Evolutionary conservation across 2,113 vertebrate genomes (phyloP).

Genomic region (Myiozetetes cayanensis): DNA sequence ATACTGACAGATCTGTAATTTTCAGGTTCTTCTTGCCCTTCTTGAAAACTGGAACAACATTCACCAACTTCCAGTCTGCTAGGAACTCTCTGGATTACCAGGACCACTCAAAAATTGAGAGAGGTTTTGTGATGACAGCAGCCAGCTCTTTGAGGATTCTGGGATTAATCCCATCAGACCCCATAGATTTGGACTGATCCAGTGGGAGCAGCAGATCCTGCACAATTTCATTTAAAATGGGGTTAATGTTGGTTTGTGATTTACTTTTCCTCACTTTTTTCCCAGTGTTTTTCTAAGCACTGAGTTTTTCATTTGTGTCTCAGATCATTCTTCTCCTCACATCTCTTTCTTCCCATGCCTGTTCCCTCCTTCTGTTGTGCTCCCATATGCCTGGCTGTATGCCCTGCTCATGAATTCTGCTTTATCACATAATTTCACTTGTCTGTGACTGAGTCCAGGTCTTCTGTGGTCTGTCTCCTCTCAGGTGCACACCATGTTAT

Average conservation of each 20-base stretch:
- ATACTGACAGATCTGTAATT: background rate
- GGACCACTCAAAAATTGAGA: background rate
- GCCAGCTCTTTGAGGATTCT: background rate
- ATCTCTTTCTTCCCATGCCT: background rate
- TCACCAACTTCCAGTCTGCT: background rate
- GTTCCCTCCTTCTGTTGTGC: background rate
- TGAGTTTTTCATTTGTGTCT: background rate
- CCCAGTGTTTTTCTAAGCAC: background rate
- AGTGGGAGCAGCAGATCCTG: background rate
- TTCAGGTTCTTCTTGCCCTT: background rate
- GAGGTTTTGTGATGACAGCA: background rate
- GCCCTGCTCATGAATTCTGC: background rate
- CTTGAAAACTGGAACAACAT: background rate
- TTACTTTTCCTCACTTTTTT: background rate
- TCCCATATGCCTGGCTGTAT: background rate
- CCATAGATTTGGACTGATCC: background rate
- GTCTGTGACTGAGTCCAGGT: background rate
- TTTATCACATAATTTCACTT: background rate
- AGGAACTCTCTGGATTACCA: background rate
- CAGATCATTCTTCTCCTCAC: background rate
- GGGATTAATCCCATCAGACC: background rate
- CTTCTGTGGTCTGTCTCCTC: background rate
- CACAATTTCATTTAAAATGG: background rate
- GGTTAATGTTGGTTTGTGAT: background rate
- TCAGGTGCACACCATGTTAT: background rate